A percentile compares a stretch with the other conserved stretches of the same genome.
phyloP scores from a whole-genome alignment of 1,140 invertebrate genomes.

The Drosophila melanica region DNA sequence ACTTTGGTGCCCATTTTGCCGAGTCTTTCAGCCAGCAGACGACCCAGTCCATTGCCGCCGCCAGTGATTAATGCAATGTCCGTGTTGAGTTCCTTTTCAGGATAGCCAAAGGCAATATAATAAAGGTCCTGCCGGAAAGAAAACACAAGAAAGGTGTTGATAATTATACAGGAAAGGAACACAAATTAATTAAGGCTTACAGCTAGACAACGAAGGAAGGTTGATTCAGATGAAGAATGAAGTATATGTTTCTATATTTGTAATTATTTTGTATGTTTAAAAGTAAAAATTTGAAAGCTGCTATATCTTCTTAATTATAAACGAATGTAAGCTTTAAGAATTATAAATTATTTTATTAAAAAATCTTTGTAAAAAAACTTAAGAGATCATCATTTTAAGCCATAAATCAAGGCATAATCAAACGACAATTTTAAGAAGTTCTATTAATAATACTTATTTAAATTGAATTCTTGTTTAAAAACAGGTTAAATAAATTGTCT shows the following conservation, averaged over 20 bases:
- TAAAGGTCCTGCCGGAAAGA: conserved; percentile 84
- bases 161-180: conserved; percentile 22
- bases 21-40: conserved; percentile 91
- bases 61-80: conserved; percentile 94
- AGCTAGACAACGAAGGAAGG: neutral
- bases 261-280: too few relatives aligned
- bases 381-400: too few relatives aligned
- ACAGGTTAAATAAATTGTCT: neutral
- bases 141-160: conserved; percentile 37
- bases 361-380: too few relatives aligned
- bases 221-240: neutral
- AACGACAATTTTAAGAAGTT: too few relatives aligned
- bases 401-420: too few relatives aligned
- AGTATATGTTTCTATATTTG: too few relatives aligned
- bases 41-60: conserved; percentile 94
- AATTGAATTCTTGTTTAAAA: too few relatives aligned
- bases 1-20: conserved; percentile 91
- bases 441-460: too few relatives aligned
- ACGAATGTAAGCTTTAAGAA: too few relatives aligned
- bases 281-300: too few relatives aligned
- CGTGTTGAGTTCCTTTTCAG: conserved; percentile 87
- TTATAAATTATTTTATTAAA: too few relatives aligned
- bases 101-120: conserved; percentile 84
- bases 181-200: conserved; percentile 30
- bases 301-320: too few relatives aligned